Evolutionary conservation across 2,113 vertebrate genomes (phyloP).

Genomic region (Pluvialis apricaria): DNA sequence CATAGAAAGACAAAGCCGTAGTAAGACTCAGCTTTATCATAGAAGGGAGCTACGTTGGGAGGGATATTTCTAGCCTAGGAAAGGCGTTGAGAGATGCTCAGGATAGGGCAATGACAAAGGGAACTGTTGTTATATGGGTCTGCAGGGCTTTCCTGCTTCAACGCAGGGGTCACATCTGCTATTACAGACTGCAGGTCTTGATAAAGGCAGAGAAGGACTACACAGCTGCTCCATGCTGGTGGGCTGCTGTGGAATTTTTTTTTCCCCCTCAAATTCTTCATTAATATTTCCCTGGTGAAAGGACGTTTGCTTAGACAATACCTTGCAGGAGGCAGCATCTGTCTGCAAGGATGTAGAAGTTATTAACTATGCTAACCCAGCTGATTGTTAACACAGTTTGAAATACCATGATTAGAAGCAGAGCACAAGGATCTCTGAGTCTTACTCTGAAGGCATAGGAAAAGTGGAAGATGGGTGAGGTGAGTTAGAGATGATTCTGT

Average conservation of each 20-base stretch:
- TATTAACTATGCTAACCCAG: not conserved
- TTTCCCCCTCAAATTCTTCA: not conserved
- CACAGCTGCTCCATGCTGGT: not conserved
- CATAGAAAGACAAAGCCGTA: not conserved
- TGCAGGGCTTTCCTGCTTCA: not conserved
- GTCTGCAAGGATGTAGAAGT: not conserved
- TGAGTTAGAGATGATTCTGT: not conserved
- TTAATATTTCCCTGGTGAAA: conserved; percentile 14
- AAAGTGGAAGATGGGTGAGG: not conserved
- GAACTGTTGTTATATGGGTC: not conserved
- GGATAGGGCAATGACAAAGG: not conserved
- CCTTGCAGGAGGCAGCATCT: not conserved
- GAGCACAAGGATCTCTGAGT: not conserved
- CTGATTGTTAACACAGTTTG: not conserved
- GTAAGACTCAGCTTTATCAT: not conserved
- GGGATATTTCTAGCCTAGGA: not conserved
- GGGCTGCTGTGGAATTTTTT: not conserved
- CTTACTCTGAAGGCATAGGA: accelerated
- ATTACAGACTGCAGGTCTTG: not conserved
- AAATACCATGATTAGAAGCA: not conserved
- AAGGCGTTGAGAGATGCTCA: not conserved
- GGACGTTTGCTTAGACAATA: not conserved
- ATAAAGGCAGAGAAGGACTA: not conserved
- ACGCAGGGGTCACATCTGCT: not conserved
- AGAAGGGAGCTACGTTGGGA: too few species aligned